Percentiles rank a stretch among this genome's conserved stretches.
phyloP scores from a whole-genome alignment of 2,888 invertebrate species.

The Polydrusus cervinus region DNA sequence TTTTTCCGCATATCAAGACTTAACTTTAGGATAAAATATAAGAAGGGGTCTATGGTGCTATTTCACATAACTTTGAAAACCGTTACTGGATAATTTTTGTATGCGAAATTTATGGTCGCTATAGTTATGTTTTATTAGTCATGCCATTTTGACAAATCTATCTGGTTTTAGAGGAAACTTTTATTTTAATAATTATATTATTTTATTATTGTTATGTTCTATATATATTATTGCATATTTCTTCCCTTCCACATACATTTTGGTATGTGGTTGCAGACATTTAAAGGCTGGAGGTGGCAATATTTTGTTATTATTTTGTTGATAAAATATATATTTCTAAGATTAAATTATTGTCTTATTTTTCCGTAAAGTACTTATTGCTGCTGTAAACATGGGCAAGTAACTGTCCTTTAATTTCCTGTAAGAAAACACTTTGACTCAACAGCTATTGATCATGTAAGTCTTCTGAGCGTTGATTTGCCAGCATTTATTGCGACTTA shows the following conservation, averaged over 20 bases:
- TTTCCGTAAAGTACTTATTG: not conserved
- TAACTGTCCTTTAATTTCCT: too few species aligned
- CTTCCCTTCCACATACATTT: conserved; percentile 24
- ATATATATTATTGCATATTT: conserved; percentile 27
- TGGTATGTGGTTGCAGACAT: conserved; percentile 28
- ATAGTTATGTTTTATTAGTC: not conserved
- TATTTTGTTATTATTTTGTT: conserved; percentile 48
- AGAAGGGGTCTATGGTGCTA: not conserved
- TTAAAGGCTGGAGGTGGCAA: conserved; percentile 55
- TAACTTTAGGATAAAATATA: not conserved
- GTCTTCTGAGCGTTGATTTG: too few species aligned
- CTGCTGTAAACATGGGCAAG: too few species aligned
- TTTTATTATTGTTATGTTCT: conserved; percentile 23
- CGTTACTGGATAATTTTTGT: not conserved
- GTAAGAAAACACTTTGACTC: too few species aligned
- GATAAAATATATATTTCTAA: conserved; percentile 28
- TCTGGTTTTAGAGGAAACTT: conserved; percentile 2
- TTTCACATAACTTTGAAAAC: not conserved
- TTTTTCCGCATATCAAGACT: not conserved
- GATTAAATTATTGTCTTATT: conserved; percentile 23
- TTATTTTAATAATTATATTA: conserved; percentile 23
- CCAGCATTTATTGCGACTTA: too few species aligned
- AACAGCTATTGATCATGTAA: too few species aligned
- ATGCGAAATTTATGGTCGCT: not conserved
- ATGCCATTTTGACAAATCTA: not conserved